A percentile compares a stretch with the other conserved stretches of the same genome.
Evolutionary conservation across 2,888 invertebrate species (phyloP).

Genomic region (Reticulitermes lucifugus): DNA sequence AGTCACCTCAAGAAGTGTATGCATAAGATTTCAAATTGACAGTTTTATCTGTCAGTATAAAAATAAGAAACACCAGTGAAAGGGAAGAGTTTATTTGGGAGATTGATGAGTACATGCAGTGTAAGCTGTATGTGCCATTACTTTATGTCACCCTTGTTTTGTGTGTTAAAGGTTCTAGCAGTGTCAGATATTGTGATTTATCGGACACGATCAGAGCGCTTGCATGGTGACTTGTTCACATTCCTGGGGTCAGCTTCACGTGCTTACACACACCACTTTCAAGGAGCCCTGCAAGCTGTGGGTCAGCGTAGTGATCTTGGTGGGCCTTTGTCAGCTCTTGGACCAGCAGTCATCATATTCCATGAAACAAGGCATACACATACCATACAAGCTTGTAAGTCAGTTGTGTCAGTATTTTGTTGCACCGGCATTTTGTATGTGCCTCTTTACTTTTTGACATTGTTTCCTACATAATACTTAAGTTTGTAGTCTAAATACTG

Average conservation of each 20-base stretch:
- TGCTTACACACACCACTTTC: conserved; percentile 80
- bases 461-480: too few relatives aligned
- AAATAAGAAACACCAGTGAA: too few relatives aligned
- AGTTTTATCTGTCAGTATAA: too few relatives aligned
- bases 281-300: conserved; percentile 67
- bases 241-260: conserved; percentile 82
- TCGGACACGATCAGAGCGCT: conserved; percentile 78
- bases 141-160: background rate
- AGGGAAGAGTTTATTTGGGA: background rate
- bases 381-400: conserved; percentile 63
- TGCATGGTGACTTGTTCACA: conserved; percentile 80
- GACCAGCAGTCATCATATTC: conserved; percentile 82
- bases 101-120: background rate
- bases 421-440: too few relatives aligned
- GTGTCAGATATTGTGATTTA: conserved; percentile 85
- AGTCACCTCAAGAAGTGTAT: too few relatives aligned
- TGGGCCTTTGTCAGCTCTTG: conserved; percentile 69
- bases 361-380: conserved; percentile 83
- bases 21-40: too few relatives aligned
- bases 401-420: too few relatives aligned
- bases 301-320: conserved; percentile 62
- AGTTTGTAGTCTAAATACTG: too few relatives aligned
- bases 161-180: conserved; percentile 72
- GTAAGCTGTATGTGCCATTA: background rate
- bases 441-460: too few relatives aligned